Evolutionary conservation across 2,113 vertebrate genomes (phyloP).

Genomic region (Pantherophis guttatus): DNA sequence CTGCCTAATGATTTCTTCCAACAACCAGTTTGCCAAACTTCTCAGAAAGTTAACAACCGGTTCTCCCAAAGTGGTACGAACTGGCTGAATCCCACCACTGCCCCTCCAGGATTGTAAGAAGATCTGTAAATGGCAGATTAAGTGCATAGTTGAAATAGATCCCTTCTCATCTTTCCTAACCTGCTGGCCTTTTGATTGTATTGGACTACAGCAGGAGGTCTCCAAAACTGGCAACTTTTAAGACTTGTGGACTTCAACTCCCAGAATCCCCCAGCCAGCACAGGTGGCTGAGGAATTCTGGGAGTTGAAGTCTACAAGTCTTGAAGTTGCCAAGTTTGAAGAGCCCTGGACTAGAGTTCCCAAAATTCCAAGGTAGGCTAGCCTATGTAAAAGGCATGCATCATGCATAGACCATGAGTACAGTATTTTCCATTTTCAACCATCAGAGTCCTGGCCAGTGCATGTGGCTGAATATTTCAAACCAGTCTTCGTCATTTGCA

Average conservation of each 20-base stretch:
- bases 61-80: no score
- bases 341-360: neutral
- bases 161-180: neutral
- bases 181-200: neutral
- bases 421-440: neutral
- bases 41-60: no score
- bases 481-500: neutral
- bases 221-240: neutral
- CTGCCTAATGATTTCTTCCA: no score
- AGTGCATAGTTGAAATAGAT: neutral
- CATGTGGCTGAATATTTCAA: neutral
- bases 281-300: neutral
- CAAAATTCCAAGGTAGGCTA: neutral
- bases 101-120: neutral
- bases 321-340: neutral
- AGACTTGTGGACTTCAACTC: neutral
- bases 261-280: neutral
- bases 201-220: neutral
- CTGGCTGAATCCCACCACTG: no score
- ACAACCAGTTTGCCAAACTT: no score
- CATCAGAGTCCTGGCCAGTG: neutral
- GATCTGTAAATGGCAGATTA: neutral
- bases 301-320: neutral
- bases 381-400: no score
- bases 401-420: neutral